phyloP scores from a whole-genome alignment of 1,140 invertebrate genomes.

The Trichomalopsis sarcophagae region DNA sequence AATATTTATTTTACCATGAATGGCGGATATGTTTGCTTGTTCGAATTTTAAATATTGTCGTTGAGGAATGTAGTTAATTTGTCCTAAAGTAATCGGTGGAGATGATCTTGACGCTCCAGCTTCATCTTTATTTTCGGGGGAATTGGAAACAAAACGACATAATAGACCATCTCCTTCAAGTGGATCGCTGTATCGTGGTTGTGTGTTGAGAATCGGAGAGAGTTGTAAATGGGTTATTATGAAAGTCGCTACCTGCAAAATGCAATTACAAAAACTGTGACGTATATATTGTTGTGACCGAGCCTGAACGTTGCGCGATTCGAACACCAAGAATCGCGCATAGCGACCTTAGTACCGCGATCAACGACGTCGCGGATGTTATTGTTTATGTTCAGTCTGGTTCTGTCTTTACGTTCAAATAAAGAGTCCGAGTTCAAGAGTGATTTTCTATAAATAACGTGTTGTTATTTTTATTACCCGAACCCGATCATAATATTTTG shows the following conservation, averaged over 20 bases:
- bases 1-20: constrained; percentile 73
- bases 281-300: too few relatives aligned
- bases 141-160: constrained; percentile 82
- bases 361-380: too few relatives aligned
- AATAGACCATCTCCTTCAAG: constrained; percentile 88
- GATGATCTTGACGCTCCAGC: constrained; percentile 59
- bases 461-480: too few relatives aligned
- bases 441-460: too few relatives aligned
- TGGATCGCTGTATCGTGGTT: constrained; percentile 81
- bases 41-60: constrained; percentile 78
- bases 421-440: too few relatives aligned
- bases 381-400: too few relatives aligned
- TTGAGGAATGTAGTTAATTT: constrained; percentile 67
- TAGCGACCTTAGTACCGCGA: too few relatives aligned
- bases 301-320: too few relatives aligned
- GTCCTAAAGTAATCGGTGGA: constrained; percentile 25
- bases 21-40: constrained; percentile 79
- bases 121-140: constrained; percentile 55
- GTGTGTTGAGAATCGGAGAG: constrained; percentile 62
- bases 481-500: too few relatives aligned
- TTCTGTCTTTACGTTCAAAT: too few relatives aligned
- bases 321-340: too few relatives aligned
- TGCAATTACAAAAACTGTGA: background rate
- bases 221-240: constrained; percentile 85
- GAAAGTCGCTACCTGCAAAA: constrained; percentile 90